A percentile compares a stretch with the other conserved stretches of the same genome.
Conservation (phyloP, 2,113 vertebrate genomes). For the Urocynchramus pylzowi region DNA sequence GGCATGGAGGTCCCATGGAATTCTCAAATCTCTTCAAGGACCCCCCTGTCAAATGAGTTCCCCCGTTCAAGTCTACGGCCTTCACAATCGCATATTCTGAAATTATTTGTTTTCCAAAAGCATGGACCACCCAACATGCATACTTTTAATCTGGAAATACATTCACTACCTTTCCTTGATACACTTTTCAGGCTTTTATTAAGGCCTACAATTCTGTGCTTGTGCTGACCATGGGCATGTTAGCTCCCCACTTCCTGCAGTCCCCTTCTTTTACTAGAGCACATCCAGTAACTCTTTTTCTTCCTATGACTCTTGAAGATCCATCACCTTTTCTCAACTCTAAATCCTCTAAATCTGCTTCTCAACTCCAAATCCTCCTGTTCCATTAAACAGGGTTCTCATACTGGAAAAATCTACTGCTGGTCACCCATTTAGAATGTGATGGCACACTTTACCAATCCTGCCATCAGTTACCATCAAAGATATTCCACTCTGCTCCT, state of each 20-base stretch:
- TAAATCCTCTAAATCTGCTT: no score
- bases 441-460: background rate
- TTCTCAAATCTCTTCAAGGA: background rate
- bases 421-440: background rate
- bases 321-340: background rate
- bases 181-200: background rate
- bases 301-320: background rate
- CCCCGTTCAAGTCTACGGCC: background rate
- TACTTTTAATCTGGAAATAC: no score
- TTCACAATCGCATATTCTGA: background rate
- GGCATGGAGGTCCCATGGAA: no score
- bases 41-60: background rate
- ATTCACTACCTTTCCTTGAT: no score
- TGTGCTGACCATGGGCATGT: no score
- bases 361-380: background rate
- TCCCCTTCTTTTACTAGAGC: background rate
- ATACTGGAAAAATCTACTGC: background rate
- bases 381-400: background rate
- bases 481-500: background rate
- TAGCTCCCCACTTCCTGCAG: background rate
- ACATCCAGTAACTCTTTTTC: background rate
- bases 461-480: background rate
- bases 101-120: no score
- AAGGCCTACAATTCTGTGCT: no score
- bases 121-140: no score